phyloP scores from a whole-genome alignment of 53 echinoderm and acorn worm genomes.

The Henricia sp. region DNA sequence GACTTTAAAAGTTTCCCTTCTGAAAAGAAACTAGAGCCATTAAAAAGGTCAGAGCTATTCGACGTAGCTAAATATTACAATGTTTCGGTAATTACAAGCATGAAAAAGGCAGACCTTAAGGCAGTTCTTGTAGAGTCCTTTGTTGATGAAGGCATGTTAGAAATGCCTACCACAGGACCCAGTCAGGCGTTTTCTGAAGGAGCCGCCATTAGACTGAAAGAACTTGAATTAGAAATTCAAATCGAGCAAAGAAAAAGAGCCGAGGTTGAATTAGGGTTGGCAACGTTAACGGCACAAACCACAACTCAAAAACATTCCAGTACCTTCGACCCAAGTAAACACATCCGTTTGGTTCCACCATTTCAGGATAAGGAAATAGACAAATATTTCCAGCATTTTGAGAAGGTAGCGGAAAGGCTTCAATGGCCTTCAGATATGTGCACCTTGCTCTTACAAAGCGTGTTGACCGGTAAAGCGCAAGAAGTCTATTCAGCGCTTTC shows the following conservation, averaged over 20 bases:
- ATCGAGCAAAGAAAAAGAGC: slow-evolving; percentile 13
- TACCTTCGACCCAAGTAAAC: slow-evolving; percentile 12
- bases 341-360: slow-evolving; percentile 6
- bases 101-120: slow-evolving; percentile 36
- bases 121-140: slow-evolving; percentile 18
- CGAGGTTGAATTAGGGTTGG: slow-evolving; percentile 41
- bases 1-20: slow-evolving; percentile 2
- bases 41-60: slow-evolving; percentile 26
- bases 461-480: too few relatives aligned
- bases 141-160: slow-evolving; percentile 9
- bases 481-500: slow-evolving; percentile 8
- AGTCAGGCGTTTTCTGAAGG: slow-evolving; percentile 7
- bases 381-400: slow-evolving; percentile 6
- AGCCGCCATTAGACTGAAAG: not conserved
- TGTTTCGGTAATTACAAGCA: slow-evolving; percentile 18
- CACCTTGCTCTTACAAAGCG: not conserved
- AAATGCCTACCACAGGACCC: not conserved
- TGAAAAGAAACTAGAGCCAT: slow-evolving; percentile 14
- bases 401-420: not conserved
- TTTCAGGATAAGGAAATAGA: slow-evolving; percentile 22
- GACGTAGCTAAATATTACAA: slow-evolving; percentile 28
- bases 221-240: slow-evolving; percentile 9
- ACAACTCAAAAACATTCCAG: not conserved
- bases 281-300: slow-evolving; percentile 61
- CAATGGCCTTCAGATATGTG: slow-evolving; percentile 7